Evolutionary conservation across 2,113 vertebrate species (phyloP).

Genomic region (Perccottus glenii): DNA sequence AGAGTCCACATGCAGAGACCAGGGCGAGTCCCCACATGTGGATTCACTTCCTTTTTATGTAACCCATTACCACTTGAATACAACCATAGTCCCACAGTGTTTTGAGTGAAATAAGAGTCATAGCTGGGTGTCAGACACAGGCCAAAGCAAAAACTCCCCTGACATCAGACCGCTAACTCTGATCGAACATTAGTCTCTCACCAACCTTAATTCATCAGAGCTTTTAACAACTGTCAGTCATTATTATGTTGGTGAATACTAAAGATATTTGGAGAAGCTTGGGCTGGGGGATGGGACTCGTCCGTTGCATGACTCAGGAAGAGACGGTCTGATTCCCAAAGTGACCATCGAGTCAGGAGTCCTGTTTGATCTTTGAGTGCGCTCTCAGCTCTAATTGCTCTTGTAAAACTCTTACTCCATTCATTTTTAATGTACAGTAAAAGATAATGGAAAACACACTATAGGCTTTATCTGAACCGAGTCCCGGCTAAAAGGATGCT

Average conservation of each 20-base stretch:
- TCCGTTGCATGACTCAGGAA: constrained; percentile 50
- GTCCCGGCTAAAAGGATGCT: constrained; percentile 47
- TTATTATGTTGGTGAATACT: constrained; percentile 39
- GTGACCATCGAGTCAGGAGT: constrained; percentile 39
- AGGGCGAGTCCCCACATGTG: constrained; percentile 70
- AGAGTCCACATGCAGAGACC: constrained; percentile 38
- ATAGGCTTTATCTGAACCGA: constrained; percentile 22
- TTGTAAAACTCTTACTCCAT: constrained; percentile 73
- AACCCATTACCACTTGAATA: constrained; percentile 73
- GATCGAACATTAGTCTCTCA: constrained; percentile 18
- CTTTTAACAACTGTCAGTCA: neutral
- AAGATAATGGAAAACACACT: constrained; percentile 72
- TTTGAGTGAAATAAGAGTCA: constrained; percentile 61
- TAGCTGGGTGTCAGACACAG: constrained; percentile 43
- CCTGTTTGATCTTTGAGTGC: constrained; percentile 66
- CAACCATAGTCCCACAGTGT: constrained; percentile 66
- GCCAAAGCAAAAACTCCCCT: constrained; percentile 31
- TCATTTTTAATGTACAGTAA: constrained; percentile 81
- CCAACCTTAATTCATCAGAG: constrained; percentile 7
- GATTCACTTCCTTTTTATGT: constrained; percentile 76
- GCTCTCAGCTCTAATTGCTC: constrained; percentile 76
- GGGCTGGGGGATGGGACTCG: neutral
- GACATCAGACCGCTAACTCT: constrained; percentile 19
- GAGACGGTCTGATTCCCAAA: constrained; percentile 53
- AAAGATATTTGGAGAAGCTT: neutral